phyloP scores from a whole-genome alignment of 2,113 vertebrate genomes.

The Vulpes vulpes region DNA sequence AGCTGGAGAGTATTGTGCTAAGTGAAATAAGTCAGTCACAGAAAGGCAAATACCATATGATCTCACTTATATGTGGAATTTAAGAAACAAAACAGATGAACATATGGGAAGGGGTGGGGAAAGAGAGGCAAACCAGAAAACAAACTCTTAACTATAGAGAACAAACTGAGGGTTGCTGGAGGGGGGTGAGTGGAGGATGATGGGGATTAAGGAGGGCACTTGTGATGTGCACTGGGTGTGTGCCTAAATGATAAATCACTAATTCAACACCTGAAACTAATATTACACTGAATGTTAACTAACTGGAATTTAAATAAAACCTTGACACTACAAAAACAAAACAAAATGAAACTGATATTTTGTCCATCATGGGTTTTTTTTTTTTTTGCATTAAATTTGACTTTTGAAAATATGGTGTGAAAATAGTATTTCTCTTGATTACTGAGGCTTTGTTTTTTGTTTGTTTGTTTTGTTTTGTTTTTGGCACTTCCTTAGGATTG shows the following conservation, averaged over 20 bases:
- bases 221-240: background rate
- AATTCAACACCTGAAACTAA: background rate
- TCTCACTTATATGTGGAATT: background rate
- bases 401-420: background rate
- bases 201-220: background rate
- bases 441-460: background rate
- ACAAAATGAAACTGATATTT: background rate
- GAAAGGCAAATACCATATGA: background rate
- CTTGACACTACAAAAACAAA: background rate
- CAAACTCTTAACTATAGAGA: background rate
- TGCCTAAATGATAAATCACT: background rate
- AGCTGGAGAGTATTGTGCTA: background rate
- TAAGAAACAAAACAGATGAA: background rate
- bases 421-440: background rate
- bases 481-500: background rate
- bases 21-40: background rate
- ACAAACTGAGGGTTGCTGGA: background rate
- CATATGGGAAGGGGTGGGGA: background rate
- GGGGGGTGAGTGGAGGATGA: background rate
- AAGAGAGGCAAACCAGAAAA: background rate
- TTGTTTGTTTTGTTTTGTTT: background rate
- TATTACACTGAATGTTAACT: background rate
- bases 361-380: background rate
- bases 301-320: background rate
- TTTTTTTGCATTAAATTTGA: conserved; percentile 20